These are phyloP conservation scores for Pachymerium ferrugineum DNA, from an alignment of 2,888 invertebrate species.

Conservation along the genomic window DNA sequence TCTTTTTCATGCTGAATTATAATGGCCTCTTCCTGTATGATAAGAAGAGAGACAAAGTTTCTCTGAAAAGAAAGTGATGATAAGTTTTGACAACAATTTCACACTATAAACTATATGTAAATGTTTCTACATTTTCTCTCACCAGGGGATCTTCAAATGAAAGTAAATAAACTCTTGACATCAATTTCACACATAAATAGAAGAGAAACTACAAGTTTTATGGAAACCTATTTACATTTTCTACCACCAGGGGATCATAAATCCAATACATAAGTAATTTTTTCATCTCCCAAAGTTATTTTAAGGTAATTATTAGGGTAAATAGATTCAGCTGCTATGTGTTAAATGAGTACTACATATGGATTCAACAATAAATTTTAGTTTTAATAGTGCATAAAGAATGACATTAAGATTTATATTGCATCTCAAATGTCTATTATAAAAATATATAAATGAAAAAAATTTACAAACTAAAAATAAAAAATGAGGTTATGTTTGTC, in stretches of 20 bases:
- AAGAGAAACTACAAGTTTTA: too few relatives aligned
- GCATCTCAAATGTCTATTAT: neutral
- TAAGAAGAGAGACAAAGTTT: too few relatives aligned
- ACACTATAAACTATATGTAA: neutral
- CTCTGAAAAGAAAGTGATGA: neutral
- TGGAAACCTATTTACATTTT: too few relatives aligned
- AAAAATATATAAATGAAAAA: neutral
- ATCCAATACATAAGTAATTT: too few relatives aligned
- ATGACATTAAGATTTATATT: neutral
- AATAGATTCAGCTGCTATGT: neutral
- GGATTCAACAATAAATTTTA: neutral
- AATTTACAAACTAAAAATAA: neutral
- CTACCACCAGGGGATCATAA: too few relatives aligned
- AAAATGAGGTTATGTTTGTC: neutral
- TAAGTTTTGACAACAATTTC: neutral
- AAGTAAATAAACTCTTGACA: too few relatives aligned
- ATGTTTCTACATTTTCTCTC: too few relatives aligned
- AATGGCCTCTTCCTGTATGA: neutral
- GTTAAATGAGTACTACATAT: too few relatives aligned
- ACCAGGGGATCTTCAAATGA: too few relatives aligned
- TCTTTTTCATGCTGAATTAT: neutral
- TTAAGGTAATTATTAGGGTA: too few relatives aligned
- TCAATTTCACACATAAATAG: too few relatives aligned
- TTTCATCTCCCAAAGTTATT: too few relatives aligned
- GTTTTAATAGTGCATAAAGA: neutral